Conservation (phyloP, 1,140 invertebrate genomes). For the Drosophila navojoa region DNA sequence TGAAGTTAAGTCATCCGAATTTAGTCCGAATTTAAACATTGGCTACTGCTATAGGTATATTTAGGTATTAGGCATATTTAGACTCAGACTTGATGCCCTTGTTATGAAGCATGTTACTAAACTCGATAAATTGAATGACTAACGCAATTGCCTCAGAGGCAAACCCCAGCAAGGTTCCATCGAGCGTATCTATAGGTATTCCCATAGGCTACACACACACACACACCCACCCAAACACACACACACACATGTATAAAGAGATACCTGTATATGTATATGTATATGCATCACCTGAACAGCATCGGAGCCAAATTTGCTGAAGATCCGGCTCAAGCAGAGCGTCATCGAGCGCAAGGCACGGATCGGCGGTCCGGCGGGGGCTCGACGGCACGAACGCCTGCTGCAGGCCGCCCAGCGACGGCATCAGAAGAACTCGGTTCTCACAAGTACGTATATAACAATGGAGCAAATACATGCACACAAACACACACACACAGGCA, state of each 20-base stretch:
- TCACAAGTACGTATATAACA: conserved; percentile 89
- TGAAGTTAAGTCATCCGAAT: too few relatives aligned
- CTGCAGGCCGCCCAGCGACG: conserved; percentile 89
- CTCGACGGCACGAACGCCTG: conserved; percentile 91
- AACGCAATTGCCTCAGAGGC: background rate
- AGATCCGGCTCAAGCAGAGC: conserved; percentile 97
- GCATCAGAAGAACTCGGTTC: conserved; percentile 88
- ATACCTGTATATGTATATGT: conserved; percentile 7
- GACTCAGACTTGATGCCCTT: background rate
- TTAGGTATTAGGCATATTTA: too few relatives aligned
- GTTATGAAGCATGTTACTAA: conserved; percentile 28
- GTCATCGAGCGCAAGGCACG: conserved; percentile 94
- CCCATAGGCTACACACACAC: conserved; percentile 1
- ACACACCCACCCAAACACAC: conserved; percentile 16
- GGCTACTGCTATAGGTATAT: too few relatives aligned
- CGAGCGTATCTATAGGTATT: background rate
- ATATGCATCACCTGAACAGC: conserved; percentile 86
- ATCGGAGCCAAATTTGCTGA: conserved; percentile 98
- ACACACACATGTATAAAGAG: background rate
- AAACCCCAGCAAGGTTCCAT: background rate
- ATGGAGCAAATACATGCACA: conserved; percentile 3
- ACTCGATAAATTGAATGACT: conserved; percentile 4
- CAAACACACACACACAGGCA: conserved; percentile 22
- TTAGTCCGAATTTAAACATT: too few relatives aligned
- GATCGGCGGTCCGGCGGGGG: conserved; percentile 91